phyloP scores from a whole-genome alignment of 2,888 invertebrate genomes.

The Lithophane semibrunnea region DNA sequence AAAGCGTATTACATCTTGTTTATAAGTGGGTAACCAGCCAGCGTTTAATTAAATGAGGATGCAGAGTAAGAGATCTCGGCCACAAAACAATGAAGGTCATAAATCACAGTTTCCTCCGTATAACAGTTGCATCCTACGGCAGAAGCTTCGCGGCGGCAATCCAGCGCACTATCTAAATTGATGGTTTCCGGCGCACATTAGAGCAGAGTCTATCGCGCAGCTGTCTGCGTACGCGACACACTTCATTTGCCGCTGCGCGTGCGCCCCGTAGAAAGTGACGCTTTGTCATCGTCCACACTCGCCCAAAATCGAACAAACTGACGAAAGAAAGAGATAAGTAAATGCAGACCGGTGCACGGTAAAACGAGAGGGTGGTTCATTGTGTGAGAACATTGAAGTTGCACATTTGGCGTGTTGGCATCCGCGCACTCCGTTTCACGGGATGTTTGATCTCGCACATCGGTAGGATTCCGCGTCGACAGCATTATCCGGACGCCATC shows the following conservation, averaged over 20 bases:
- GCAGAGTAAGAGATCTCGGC: constrained; percentile 78
- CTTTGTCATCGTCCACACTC: constrained; percentile 82
- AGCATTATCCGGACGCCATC: constrained; percentile 65
- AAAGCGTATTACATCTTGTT: constrained; percentile 35
- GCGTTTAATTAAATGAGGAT: constrained; percentile 79
- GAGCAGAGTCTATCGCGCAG: constrained; percentile 85
- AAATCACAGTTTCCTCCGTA: constrained; percentile 88
- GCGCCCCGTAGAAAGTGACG: constrained; percentile 88
- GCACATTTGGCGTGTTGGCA: constrained; percentile 76
- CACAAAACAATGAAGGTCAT: constrained; percentile 89
- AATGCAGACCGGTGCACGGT: constrained; percentile 52
- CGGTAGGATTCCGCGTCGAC: constrained; percentile 69
- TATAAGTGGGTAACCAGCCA: constrained; percentile 70
- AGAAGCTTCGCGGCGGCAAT: constrained; percentile 87
- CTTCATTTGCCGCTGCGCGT: constrained; percentile 88
- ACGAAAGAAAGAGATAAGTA: constrained; percentile 73
- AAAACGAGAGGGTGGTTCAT: constrained; percentile 70
- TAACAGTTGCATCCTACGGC: constrained; percentile 88
- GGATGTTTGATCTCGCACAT: constrained; percentile 77
- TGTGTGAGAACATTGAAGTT: constrained; percentile 68
- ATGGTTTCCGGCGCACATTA: constrained; percentile 89
- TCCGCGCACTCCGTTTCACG: constrained; percentile 71
- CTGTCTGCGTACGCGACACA: constrained; percentile 88
- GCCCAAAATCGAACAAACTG: constrained; percentile 84
- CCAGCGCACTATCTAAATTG: constrained; percentile 89